phyloP scores from a whole-genome alignment of 1,140 invertebrate genomes.

The Drosophila sp. region DNA sequence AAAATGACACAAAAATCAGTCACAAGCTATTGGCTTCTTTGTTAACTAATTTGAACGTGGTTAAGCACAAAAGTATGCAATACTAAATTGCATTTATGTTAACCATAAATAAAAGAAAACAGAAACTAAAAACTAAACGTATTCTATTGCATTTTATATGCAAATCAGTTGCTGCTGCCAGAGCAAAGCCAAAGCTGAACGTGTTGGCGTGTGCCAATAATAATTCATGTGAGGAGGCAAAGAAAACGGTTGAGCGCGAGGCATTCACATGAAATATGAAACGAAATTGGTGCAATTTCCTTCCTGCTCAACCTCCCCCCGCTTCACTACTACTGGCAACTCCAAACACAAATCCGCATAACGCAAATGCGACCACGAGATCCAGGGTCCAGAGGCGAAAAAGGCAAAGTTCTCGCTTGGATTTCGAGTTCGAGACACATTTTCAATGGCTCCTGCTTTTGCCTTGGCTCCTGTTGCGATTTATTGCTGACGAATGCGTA shows the following conservation, averaged over 20 bases:
- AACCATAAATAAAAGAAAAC: slow-evolving; percentile 49
- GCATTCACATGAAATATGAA: slow-evolving; percentile 72
- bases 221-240: slow-evolving; percentile 60
- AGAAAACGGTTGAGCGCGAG: slow-evolving; percentile 39
- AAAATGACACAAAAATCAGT: background rate
- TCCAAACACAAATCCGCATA: slow-evolving; percentile 52
- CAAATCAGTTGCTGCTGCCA: slow-evolving; percentile 52
- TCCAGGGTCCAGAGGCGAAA: slow-evolving; percentile 5
- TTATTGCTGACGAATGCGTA: slow-evolving; percentile 80
- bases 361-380: slow-evolving; percentile 66
- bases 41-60: background rate
- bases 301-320: background rate
- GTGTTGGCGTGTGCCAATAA: slow-evolving; percentile 56
- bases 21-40: background rate
- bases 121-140: slow-evolving; percentile 42
- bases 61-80: slow-evolving; percentile 30
- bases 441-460: slow-evolving; percentile 14
- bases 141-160: slow-evolving; percentile 69
- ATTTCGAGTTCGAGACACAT: slow-evolving; percentile 26
- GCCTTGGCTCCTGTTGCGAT: slow-evolving; percentile 40
- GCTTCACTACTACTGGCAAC: background rate
- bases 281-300: slow-evolving; percentile 77
- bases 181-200: slow-evolving; percentile 35
- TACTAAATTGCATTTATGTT: slow-evolving; percentile 7
- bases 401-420: slow-evolving; percentile 20